Evolutionary conservation across 2,797 vertebrate genomes (phyloP).

Genomic region (Crocidura indochinensis): DNA sequence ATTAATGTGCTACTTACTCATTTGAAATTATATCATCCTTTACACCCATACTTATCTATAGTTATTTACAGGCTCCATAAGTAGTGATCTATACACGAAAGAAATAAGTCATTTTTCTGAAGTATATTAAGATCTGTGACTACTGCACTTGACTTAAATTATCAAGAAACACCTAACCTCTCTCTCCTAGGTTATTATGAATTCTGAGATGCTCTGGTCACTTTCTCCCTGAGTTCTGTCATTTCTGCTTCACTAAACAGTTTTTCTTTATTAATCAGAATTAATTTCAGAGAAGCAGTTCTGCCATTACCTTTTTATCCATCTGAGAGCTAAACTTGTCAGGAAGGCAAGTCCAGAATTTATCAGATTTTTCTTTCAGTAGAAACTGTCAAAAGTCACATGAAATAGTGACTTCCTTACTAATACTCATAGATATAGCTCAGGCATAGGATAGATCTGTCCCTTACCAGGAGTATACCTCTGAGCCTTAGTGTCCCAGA

Average conservation of each 20-base stretch:
- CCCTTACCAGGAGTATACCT: background rate
- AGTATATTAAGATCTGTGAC: constrained; percentile 38
- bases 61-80: constrained; percentile 33
- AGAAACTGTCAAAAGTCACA: background rate
- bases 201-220: constrained; percentile 48
- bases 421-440: background rate
- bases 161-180: background rate
- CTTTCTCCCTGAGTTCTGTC: constrained; percentile 53
- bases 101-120: background rate
- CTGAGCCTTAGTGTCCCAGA: background rate
- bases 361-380: constrained; percentile 57
- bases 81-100: background rate
- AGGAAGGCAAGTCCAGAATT: constrained; percentile 45
- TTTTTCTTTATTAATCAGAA: constrained; percentile 73
- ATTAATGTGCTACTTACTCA: background rate
- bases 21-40: constrained; percentile 17
- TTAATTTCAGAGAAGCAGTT: constrained; percentile 64
- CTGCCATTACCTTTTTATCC: constrained; percentile 13
- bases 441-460: background rate
- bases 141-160: background rate
- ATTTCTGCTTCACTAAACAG: constrained; percentile 64
- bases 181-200: constrained; percentile 36
- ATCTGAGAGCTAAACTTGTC: constrained; percentile 60
- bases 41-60: background rate
- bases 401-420: background rate